Percentiles rank a stretch among this genome's conserved stretches.
phyloP scores from a whole-genome alignment of 2,888 invertebrate genomes.

The Scrobipalpa costella region DNA sequence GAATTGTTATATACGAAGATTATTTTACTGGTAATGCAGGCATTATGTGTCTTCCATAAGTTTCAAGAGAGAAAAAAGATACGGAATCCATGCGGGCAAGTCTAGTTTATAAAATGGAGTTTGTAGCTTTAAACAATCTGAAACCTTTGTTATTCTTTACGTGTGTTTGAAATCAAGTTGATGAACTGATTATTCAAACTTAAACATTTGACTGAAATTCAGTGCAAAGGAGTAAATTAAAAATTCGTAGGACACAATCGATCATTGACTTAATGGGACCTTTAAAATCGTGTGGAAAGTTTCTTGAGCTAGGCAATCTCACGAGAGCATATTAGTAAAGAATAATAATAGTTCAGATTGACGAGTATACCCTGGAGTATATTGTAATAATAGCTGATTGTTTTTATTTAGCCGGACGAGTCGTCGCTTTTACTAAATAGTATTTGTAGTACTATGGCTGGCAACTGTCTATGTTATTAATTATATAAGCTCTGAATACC shows the following conservation, averaged over 20 bases:
- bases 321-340: background rate
- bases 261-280: too few relatives aligned
- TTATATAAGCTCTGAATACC: slow-evolving; percentile 8
- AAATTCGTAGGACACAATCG: too few relatives aligned
- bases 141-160: too few relatives aligned
- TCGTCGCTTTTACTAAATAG: slow-evolving; percentile 9
- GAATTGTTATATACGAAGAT: background rate
- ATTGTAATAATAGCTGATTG: background rate
- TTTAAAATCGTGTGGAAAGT: too few relatives aligned
- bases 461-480: slow-evolving; percentile 7
- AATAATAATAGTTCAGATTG: background rate
- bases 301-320: too few relatives aligned
- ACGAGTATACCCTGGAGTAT: background rate
- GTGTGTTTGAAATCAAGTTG: too few relatives aligned
- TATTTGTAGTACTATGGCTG: slow-evolving; percentile 10
- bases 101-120: too few relatives aligned
- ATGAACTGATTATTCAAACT: too few relatives aligned
- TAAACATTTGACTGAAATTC: too few relatives aligned
- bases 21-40: background rate
- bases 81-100: background rate
- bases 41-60: background rate
- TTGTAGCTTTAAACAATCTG: too few relatives aligned
- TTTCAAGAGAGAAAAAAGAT: background rate
- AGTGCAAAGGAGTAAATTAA: too few relatives aligned
- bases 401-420: slow-evolving; percentile 6